These are phyloP conservation scores for Indicator maculatus DNA, from an alignment of 2,113 vertebrate species.

Conservation along the genomic window DNA sequence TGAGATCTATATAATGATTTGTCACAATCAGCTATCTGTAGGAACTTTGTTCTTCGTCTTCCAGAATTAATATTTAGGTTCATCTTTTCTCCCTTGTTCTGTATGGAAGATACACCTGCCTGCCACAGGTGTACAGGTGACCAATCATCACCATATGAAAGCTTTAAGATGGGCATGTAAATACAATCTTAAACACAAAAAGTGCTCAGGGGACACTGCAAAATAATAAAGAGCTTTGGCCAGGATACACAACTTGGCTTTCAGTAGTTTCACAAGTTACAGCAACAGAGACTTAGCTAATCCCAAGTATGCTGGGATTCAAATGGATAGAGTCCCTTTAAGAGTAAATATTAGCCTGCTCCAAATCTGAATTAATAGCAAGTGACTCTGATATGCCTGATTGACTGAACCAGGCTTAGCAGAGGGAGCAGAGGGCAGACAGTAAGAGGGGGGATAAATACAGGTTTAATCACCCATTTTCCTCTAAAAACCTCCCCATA, in stretches of 20 bases:
- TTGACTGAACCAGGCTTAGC: background rate
- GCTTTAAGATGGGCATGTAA: background rate
- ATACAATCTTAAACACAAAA: background rate
- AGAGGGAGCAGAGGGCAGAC: rapidly evolving
- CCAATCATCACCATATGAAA: background rate
- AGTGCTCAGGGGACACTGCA: background rate
- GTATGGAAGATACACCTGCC: background rate
- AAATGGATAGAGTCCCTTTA: background rate
- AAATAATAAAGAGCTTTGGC: background rate
- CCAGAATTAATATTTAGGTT: background rate
- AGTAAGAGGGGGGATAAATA: background rate
- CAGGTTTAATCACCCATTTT: background rate
- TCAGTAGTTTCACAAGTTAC: background rate
- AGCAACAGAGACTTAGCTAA: background rate
- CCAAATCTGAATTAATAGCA: background rate
- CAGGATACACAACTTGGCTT: background rate
- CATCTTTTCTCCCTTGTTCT: background rate
- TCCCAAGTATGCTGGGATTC: background rate
- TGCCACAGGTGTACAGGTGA: background rate
- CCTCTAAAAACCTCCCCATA: background rate
- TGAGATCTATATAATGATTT: background rate
- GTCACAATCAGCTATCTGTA: background rate
- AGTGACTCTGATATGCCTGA: background rate
- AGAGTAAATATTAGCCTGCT: background rate
- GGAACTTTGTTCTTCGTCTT: background rate